Base-by-base conservation (phyloP, 2,113 vertebrate genomes). In the Austrofundulus limnaeus region DNA sequence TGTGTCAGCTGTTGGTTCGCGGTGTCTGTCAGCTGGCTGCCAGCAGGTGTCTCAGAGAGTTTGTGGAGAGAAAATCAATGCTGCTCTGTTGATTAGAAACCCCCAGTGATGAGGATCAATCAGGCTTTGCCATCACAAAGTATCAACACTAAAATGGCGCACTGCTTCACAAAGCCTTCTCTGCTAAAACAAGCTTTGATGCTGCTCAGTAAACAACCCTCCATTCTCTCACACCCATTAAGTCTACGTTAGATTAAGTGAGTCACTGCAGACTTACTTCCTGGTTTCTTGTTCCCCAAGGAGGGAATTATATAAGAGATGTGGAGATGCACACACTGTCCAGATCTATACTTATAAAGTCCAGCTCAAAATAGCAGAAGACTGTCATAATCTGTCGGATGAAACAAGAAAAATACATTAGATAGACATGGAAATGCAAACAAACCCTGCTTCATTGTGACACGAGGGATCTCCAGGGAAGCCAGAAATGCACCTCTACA, bases 1-100 rank as follows among this genome's bases (percentile, higher is more conserved):
- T 71, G 49, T 86, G 83, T 89, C 87, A 89, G 87, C 89, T 88
- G 85, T 84, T 80, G 78, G 82, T 79, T 82, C 59, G 78, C 80
- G 71, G 73, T 80, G 83, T 81, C 80, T 72, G 82, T 89, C 86
- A 91, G 82, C 84, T 82, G 84, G 66, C 76, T 78, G 72, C 72
- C 66, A 83, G 85, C 85, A 89, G 87, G 90, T 90, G 88, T 90
- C 82, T 87, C 49, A 47, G 53, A 79, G 70, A 65, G 69, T 70
- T 68, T 17, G 53, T 43, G 59, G 69, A 81, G 68, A 74, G 78
- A 67, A 84, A 84, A 90, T 90, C 87, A 75, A 86, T 89, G 76
- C 62, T 71, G 73, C 52, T 80, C 60, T 82, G 77, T 81, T 84
- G 83, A 90, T 86, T 80, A 81, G 67, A 83, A 68, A 28, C 43